These are phyloP conservation scores for Scaptomyza polygonia DNA, from an alignment of 2,888 invertebrate species.

Conservation along the genomic window DNA sequence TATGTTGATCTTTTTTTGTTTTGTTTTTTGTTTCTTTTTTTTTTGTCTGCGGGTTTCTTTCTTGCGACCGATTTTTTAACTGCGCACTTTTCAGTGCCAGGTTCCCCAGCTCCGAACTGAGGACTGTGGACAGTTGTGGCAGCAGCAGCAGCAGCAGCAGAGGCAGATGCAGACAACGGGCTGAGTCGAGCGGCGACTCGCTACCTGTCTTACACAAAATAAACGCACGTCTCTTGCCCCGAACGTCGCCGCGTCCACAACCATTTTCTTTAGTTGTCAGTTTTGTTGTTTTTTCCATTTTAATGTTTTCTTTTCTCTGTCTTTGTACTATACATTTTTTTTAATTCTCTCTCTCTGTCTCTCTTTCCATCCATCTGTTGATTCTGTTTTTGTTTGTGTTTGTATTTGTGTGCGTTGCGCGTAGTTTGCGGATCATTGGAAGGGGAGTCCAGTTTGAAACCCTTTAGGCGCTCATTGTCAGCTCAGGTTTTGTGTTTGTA, in stretches of 20 bases:
- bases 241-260: background rate
- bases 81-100: constrained; percentile 68
- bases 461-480: constrained; percentile 77
- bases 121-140: background rate
- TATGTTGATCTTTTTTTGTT: constrained; percentile 78
- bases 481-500: constrained; percentile 57
- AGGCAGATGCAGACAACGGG: constrained; percentile 54
- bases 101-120: constrained; percentile 11
- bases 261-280: constrained; percentile 44
- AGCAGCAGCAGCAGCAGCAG: constrained; percentile 17
- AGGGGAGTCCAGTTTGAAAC: constrained; percentile 60
- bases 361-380: constrained; percentile 48
- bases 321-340: constrained; percentile 72
- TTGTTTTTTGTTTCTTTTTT: too few relatives aligned
- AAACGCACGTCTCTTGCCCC: constrained; percentile 64
- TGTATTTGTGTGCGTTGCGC: constrained; percentile 38
- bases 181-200: constrained; percentile 63
- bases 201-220: constrained; percentile 80
- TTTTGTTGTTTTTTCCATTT: constrained; percentile 52
- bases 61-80: constrained; percentile 62
- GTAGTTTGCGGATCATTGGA: constrained; percentile 21
- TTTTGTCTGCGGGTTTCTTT: constrained; percentile 49
- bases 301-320: constrained; percentile 55
- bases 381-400: constrained; percentile 32
- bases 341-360: constrained; percentile 31